These are phyloP conservation scores for Nycticryphes semicollaris DNA, from an alignment of 2,113 vertebrate species.

Conservation along the genomic window DNA sequence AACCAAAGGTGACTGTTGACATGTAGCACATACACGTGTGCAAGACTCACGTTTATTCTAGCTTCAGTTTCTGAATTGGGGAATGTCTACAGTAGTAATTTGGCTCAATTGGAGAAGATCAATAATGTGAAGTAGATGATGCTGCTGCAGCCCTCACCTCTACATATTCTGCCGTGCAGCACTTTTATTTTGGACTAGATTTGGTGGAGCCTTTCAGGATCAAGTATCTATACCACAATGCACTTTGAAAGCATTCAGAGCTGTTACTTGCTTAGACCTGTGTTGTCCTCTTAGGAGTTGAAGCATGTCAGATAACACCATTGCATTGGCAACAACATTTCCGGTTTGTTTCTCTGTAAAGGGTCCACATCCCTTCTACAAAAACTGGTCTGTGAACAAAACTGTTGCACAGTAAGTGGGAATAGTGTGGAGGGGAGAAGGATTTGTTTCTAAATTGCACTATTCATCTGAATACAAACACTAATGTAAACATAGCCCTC, in stretches of 20 bases:
- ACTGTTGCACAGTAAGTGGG: neutral
- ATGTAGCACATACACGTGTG: neutral
- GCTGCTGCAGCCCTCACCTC: neutral
- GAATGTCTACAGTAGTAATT: neutral
- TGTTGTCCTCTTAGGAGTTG: neutral
- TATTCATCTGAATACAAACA: neutral
- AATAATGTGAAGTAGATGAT: neutral
- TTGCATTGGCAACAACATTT: neutral
- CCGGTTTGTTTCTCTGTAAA: neutral
- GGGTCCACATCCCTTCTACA: neutral
- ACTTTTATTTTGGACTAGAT: conserved; percentile 5
- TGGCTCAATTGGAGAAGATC: neutral
- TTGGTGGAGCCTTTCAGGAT: neutral
- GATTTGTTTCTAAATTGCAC: neutral
- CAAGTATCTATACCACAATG: neutral
- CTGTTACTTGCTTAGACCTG: neutral
- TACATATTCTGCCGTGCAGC: neutral
- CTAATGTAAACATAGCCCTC: neutral
- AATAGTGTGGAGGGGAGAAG: neutral
- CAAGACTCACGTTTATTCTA: neutral
- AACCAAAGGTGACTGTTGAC: neutral
- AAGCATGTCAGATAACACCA: neutral
- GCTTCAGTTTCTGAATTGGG: neutral
- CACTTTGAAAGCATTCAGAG: neutral
- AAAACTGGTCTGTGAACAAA: neutral